Base-by-base conservation (phyloP, 2,113 vertebrate genomes). In the Pangasianodon gigas region DNA sequence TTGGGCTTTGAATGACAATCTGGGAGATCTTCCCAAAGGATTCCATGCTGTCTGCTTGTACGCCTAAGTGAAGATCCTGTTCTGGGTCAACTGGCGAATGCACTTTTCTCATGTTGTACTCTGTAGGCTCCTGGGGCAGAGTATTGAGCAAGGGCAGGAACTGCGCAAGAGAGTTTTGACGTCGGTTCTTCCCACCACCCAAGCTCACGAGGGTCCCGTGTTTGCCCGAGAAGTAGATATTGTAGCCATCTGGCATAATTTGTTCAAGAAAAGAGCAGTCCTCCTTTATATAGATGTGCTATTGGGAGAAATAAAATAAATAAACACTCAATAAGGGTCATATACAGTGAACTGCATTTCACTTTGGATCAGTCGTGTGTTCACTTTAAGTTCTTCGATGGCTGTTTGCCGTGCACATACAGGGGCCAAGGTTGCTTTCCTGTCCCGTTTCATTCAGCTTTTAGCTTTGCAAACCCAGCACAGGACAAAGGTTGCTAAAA, bases 261-360 rank as follows among this genome's bases (percentile, higher is more conserved):
- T 97, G 96, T 88, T 99, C 98, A 91, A 96, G 94, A 79, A 99
- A 99, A 62, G 96, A 96, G 67, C 98, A 99, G 88, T 98, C 97
- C 0, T 97, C 97, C 6, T 93, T 94, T 6, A 93, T 96, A 92
- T 96, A 99, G 44, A 93, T 94, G 71, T 89, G 89, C 98, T 99
- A 74, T 91, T 7, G 90, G 86, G 13, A 16, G 4, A 91, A 14
- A 16, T 26, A 60, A 83, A 85, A 32, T 3, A 85, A 54, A 26
- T 6, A 37, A 58, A 82, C 6, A 81, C 4, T 62, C 9, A 14
- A 9, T 74, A 41, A 87, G 5, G 1, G 13, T 81, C 56, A 88
- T 24, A 32, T 29, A 69, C 24, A 52, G 71, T 85, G 52, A 9
- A 71, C 46, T 46, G 14, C 32, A 54, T 44, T 44, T 81, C 32